Evolutionary conservation across 2,888 invertebrate species (phyloP).

Genomic region (Boloria selene): DNA sequence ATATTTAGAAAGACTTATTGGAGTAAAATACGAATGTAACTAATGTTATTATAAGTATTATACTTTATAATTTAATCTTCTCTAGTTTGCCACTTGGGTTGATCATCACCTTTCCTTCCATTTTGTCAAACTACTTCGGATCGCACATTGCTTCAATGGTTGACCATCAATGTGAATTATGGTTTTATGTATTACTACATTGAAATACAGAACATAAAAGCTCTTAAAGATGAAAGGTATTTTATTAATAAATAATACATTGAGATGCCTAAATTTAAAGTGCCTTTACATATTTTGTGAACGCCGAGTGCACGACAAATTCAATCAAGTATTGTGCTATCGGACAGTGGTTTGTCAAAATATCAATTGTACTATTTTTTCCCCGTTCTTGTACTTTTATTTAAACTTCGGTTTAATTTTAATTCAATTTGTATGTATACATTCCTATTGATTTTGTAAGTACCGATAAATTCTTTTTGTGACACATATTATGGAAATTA

Average conservation of each 20-base stretch:
- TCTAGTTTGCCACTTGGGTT: conserved; percentile 51
- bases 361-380: conserved; percentile 30
- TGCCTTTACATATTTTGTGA: conserved; percentile 69
- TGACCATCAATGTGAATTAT: not conserved
- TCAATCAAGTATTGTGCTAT: conserved; percentile 35
- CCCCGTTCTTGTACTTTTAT: conserved; percentile 51
- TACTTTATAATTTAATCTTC: conserved; percentile 65
- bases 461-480: conserved; percentile 69
- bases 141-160: conserved; percentile 5
- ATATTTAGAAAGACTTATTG: conserved; percentile 83
- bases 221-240: conserved; percentile 33
- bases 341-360: conserved; percentile 53
- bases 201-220: conserved; percentile 1
- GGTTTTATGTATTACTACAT: conserved; percentile 6
- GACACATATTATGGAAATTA: conserved; percentile 69
- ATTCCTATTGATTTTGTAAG: conserved; percentile 60
- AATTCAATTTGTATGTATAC: conserved; percentile 48
- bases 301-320: conserved; percentile 51
- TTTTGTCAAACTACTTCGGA: conserved; percentile 37
- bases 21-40: conserved; percentile 80
- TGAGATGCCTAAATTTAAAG: conserved; percentile 61
- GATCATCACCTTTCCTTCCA: conserved; percentile 32
- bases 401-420: conserved; percentile 62
- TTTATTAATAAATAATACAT: conserved; percentile 30
- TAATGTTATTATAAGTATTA: conserved; percentile 77